Evolutionary conservation across 2,888 invertebrate species (phyloP), one percentile per base, ranked within the genome.

Genomic region (Andrena minutula): DNA sequence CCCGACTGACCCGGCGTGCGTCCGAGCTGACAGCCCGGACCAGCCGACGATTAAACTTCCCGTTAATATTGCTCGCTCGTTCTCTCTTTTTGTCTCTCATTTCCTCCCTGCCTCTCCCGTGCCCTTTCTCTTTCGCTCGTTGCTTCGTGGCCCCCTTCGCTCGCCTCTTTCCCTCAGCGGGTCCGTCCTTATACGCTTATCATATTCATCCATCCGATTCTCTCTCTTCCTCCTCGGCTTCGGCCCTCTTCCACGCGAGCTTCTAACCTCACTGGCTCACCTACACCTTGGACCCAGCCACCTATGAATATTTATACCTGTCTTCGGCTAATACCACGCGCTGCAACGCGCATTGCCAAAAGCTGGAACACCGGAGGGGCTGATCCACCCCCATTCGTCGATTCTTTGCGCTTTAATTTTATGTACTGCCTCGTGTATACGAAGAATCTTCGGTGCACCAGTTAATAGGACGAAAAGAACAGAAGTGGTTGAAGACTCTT

Each of bases 11-110:
- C 93, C 91, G 91, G 91, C 92, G 92, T 91, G 91, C 92, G 93
- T 91, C 91, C 91, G 89, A 89, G 92, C 89, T 91, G 91, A 91
- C 92, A 92, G 91, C 87, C 89, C 89, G 89, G 91, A 91, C 91
- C 91, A 88, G 89, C 89, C 91, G 87, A 91, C 91, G 92, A 93
- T 92, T 92, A 93, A 93, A 93, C 93, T 92, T 92, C 92, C 93
- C 93, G 92, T 93, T 93, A 93, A 92, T 91, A 91, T 91, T 86
- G 86, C 89, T 87, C 88, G 87, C 86, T 83, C 83, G 82, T 86
- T 87, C 82, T 86, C 81, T 82, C 77, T 69, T 73, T 77, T 53
- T 70, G 49, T 83, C 82, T 63, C 80, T 80, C 82, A 47, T 68
- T 58, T 81, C 74, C 82, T 84, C 80, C 69, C 51, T 56, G 73